Percentiles rank a stretch among this genome's conserved stretches.
Evolutionary conservation across 2,888 invertebrate genomes (phyloP).

Genomic region (Caenorhabditis imperialis): DNA sequence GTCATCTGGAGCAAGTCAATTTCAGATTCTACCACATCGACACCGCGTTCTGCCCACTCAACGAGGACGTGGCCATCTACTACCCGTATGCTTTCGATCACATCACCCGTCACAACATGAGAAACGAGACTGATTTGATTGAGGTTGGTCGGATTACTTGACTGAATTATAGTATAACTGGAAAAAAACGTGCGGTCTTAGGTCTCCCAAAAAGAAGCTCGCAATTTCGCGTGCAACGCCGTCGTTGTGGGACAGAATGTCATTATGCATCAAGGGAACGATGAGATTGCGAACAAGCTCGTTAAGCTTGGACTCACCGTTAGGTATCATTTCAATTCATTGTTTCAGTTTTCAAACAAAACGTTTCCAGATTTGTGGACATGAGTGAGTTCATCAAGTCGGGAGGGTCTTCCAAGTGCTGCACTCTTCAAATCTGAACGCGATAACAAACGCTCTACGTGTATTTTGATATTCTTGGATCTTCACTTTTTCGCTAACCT

Average conservation of each 20-base stretch:
- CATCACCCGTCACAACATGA: constrained; percentile 73
- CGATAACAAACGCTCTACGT: constrained; percentile 14
- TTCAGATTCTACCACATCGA: constrained; percentile 77
- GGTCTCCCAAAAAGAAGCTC: constrained; percentile 72
- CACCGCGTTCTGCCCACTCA: constrained; percentile 77
- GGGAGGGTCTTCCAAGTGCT: constrained; percentile 77
- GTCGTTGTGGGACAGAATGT: constrained; percentile 76
- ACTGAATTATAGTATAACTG: not conserved
- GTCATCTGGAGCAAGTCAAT: not conserved
- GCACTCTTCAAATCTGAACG: constrained; percentile 67
- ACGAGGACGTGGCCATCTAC: constrained; percentile 71
- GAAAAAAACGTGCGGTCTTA: constrained; percentile 27
- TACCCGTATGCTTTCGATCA: constrained; percentile 75
- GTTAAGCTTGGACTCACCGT: constrained; percentile 62
- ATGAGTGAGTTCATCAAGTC: constrained; percentile 77
- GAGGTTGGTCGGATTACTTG: constrained; percentile 43
- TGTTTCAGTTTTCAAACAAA: not conserved
- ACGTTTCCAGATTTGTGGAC: constrained; percentile 64
- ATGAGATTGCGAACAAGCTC: constrained; percentile 70
- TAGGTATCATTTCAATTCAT: constrained; percentile 27
- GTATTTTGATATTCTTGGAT: constrained; percentile 11
- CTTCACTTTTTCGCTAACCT: constrained; percentile 9
- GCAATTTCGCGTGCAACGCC: constrained; percentile 76
- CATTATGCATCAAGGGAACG: constrained; percentile 72
- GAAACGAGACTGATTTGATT: constrained; percentile 67